Conservation (phyloP, 2,797 vertebrate genomes). For the Pseudocheirus occidentalis region DNA sequence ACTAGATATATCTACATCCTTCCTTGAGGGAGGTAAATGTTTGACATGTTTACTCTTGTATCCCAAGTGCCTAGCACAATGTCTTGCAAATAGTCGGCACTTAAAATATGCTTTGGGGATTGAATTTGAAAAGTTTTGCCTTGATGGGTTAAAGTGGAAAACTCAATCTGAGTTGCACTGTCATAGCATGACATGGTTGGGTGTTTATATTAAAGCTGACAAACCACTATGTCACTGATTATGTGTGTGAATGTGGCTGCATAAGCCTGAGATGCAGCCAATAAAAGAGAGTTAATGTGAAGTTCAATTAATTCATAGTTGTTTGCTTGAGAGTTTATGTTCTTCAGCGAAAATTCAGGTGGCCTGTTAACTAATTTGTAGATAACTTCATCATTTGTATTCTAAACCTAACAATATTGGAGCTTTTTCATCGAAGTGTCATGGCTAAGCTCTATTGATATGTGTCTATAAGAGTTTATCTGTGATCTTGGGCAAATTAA, state of each 20-base stretch:
- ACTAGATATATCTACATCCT: neutral
- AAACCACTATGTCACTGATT: neutral
- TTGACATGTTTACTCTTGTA: neutral
- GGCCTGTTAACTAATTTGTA: neutral
- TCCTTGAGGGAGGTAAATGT: neutral
- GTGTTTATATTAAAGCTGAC: neutral
- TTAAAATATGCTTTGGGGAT: neutral
- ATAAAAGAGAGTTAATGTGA: neutral
- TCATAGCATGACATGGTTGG: neutral
- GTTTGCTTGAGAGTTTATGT: neutral
- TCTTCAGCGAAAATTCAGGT: neutral
- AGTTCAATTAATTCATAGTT: neutral
- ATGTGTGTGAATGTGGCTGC: too few species aligned
- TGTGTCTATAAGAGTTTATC: neutral
- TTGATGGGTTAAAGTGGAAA: neutral
- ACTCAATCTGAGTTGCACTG: neutral
- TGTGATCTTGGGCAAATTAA: neutral
- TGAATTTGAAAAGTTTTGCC: neutral
- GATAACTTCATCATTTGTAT: neutral
- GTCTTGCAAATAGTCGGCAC: neutral
- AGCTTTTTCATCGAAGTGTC: neutral
- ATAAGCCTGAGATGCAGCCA: neutral
- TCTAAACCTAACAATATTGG: neutral
- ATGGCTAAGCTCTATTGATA: neutral
- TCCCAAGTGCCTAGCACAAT: neutral